phyloP scores from a whole-genome alignment of 2,888 invertebrate genomes.

The Brachypalpus laphriformis region DNA sequence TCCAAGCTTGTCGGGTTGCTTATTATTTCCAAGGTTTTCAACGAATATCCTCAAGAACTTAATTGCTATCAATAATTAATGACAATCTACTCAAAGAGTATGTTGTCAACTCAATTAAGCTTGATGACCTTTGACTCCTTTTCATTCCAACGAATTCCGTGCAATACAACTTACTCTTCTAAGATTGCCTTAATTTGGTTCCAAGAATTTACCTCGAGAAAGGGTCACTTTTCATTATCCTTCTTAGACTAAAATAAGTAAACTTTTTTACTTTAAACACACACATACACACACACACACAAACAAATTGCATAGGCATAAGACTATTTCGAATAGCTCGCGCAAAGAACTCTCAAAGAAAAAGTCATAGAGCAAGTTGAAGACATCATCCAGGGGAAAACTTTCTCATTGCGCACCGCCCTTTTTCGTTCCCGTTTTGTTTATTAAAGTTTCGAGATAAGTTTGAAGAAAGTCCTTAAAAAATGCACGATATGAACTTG shows the following conservation, averaged over 20 bases:
- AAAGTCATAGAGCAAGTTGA: constrained; percentile 43
- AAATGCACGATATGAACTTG: constrained; percentile 58
- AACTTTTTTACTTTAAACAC: constrained; percentile 29
- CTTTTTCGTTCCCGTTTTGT: not conserved
- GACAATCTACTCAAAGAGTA: not conserved
- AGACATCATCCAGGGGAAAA: constrained; percentile 41
- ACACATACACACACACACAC: constrained; percentile 4
- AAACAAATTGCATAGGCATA: constrained; percentile 33
- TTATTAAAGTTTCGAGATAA: constrained; percentile 51
- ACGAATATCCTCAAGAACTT: too few relatives aligned
- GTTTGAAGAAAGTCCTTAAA: constrained; percentile 48
- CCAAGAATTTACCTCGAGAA: constrained; percentile 38
- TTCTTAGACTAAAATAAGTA: constrained; percentile 10
- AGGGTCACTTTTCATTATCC: constrained; percentile 66
- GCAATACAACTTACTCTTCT: not conserved
- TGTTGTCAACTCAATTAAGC: constrained; percentile 23
- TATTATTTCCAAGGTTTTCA: too few relatives aligned
- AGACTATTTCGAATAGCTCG: not conserved
- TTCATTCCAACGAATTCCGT: not conserved
- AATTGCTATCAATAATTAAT: constrained; percentile 14
- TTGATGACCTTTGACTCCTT: not conserved
- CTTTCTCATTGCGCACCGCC: constrained; percentile 9
- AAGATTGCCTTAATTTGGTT: constrained; percentile 48
- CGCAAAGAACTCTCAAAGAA: constrained; percentile 32
- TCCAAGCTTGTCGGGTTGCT: too few relatives aligned